phyloP scores from a whole-genome alignment of 2,888 invertebrate genomes.

The Sesia apiformis region DNA sequence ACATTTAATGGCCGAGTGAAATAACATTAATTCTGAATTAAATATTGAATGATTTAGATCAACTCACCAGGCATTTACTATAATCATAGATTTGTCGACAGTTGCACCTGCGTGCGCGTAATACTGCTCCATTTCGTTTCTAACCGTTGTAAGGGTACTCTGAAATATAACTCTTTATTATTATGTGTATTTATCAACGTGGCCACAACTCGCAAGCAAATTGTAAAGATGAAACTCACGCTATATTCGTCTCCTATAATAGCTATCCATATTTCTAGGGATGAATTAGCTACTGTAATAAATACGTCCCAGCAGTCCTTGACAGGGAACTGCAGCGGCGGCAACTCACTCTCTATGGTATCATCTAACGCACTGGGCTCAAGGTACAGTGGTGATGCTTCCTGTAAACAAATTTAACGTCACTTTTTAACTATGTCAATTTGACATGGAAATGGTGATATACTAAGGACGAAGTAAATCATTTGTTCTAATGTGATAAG shows the following conservation, averaged over 20 bases:
- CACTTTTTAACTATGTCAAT: too few species aligned
- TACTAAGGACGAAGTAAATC: too few species aligned
- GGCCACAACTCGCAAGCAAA: neutral
- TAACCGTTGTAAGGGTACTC: conserved; percentile 64
- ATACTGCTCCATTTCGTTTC: conserved; percentile 65
- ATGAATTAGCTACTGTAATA: conserved; percentile 75
- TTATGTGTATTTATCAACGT: neutral
- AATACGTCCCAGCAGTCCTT: conserved; percentile 75
- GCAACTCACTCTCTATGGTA: conserved; percentile 51
- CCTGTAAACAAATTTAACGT: conserved; percentile 11
- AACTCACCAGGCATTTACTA: conserved; percentile 59
- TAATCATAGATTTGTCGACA: conserved; percentile 57
- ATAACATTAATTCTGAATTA: too few species aligned
- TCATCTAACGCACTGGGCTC: conserved; percentile 30
- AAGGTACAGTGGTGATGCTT: conserved; percentile 15
- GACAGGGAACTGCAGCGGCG: conserved; percentile 58
- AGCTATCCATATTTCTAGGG: conserved; percentile 79
- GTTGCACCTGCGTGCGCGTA: conserved; percentile 51
- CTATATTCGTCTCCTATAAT: conserved; percentile 78
- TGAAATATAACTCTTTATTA: conserved; percentile 16
- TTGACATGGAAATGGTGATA: too few species aligned
- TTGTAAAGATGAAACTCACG: conserved; percentile 42
- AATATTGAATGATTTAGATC: too few species aligned
- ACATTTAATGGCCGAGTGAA: too few species aligned
- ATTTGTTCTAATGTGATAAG: too few species aligned